These are phyloP conservation scores for Squalus acanthias DNA, from an alignment of 2,797 vertebrate species.

Conservation along the genomic window DNA sequence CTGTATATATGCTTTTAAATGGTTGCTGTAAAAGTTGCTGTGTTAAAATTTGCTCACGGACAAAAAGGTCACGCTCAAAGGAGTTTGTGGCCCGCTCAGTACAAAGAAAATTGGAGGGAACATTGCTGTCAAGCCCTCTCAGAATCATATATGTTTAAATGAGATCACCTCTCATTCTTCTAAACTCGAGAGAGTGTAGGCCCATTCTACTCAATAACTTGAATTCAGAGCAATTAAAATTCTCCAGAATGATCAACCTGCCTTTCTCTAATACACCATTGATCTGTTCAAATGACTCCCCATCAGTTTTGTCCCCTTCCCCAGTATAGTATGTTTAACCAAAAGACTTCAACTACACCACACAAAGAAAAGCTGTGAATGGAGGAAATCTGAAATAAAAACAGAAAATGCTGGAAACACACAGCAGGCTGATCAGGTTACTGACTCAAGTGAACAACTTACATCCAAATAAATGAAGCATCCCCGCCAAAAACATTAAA, in stretches of 20 bases:
- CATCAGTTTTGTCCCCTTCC: background rate
- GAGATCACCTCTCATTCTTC: too few relatives aligned
- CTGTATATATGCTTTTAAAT: too few relatives aligned
- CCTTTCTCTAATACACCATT: background rate
- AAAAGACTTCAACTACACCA: background rate
- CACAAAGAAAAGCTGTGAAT: background rate
- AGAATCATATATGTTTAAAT: too few relatives aligned
- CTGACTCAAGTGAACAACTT: background rate
- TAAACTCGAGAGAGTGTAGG: too few relatives aligned
- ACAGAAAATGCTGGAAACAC: background rate
- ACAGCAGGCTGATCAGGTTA: background rate
- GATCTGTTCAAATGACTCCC: background rate
- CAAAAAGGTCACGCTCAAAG: too few relatives aligned
- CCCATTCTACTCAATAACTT: background rate
- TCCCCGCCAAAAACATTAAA: background rate
- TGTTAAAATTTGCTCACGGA: too few relatives aligned
- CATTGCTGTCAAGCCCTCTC: too few relatives aligned
- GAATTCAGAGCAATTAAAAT: background rate
- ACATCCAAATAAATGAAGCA: background rate
- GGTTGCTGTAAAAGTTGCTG: too few relatives aligned
- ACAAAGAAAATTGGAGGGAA: too few relatives aligned
- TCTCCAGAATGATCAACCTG: background rate
- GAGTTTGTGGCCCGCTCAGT: too few relatives aligned
- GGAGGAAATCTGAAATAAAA: background rate
- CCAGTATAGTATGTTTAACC: background rate